A percentile compares a stretch with the other conserved stretches of the same genome.
Conservation (phyloP, 2,888 invertebrate species). For the Lasioglossum lativentre region DNA sequence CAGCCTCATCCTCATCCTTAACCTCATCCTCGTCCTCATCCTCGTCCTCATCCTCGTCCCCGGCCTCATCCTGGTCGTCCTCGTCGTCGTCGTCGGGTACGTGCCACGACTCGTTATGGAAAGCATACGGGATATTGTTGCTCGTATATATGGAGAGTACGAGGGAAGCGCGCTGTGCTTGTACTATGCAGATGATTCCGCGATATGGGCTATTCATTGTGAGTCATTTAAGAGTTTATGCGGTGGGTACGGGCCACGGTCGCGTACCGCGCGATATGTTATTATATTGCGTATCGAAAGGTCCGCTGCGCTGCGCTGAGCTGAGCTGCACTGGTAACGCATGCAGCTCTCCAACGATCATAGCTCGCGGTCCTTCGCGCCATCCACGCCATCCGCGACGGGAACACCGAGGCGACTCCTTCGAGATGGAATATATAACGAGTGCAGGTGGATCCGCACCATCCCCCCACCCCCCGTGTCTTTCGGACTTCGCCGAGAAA, state of each 20-base stretch:
- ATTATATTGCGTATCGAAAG: constrained; percentile 78
- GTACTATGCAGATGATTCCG: constrained; percentile 83
- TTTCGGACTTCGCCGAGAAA: not conserved
- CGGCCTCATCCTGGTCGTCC: constrained; percentile 37
- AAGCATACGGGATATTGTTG: constrained; percentile 79
- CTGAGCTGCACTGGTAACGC: constrained; percentile 39
- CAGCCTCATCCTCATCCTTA: not conserved
- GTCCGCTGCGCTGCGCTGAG: constrained; percentile 18
- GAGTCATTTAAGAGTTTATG: constrained; percentile 81
- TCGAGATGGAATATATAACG: constrained; percentile 27
- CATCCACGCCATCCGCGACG: constrained; percentile 14
- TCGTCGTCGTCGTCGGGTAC: constrained; percentile 50
- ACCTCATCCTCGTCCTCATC: constrained; percentile 30
- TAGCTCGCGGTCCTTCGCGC: constrained; percentile 45
- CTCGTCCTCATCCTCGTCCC: constrained; percentile 39
- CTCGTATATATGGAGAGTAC: constrained; percentile 77
- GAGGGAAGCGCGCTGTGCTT: constrained; percentile 76
- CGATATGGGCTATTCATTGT: constrained; percentile 82
- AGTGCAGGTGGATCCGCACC: constrained; percentile 27
- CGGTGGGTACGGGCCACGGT: constrained; percentile 67
- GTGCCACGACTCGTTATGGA: constrained; percentile 79
- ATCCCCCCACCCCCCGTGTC: not conserved
- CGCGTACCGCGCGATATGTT: constrained; percentile 72
- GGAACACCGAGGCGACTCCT: constrained; percentile 11
- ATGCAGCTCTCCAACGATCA: constrained; percentile 28